Conservation (phyloP, 2,888 invertebrate genomes). For the Smittia sp. region DNA sequence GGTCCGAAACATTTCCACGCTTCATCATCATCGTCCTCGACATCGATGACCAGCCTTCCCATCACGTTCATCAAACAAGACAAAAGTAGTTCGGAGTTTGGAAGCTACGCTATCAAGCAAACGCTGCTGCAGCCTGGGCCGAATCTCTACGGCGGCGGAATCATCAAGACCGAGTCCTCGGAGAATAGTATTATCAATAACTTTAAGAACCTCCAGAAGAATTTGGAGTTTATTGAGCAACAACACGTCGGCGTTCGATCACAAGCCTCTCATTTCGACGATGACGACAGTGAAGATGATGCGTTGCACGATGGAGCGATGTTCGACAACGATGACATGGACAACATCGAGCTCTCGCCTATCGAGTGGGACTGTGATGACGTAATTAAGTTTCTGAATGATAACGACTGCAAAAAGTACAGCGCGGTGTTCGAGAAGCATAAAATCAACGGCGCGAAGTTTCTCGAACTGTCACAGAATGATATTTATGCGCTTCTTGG, state of each 20-base stretch:
- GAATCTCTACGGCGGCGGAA: background rate
- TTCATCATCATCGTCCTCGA: background rate
- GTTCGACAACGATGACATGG: slow-evolving; percentile 27
- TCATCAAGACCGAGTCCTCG: slow-evolving; percentile 13
- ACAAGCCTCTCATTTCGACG: background rate
- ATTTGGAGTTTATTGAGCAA: slow-evolving; percentile 34
- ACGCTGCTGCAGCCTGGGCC: background rate
- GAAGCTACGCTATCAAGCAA: slow-evolving; percentile 21
- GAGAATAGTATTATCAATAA: slow-evolving; percentile 37
- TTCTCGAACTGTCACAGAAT: slow-evolving; percentile 81
- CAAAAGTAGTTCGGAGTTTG: background rate
- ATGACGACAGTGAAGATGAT: slow-evolving; percentile 30
- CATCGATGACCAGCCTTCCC: slow-evolving; percentile 26
- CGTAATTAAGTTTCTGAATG: slow-evolving; percentile 84
- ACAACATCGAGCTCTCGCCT: slow-evolving; percentile 53
- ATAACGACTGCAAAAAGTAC: slow-evolving; percentile 78
- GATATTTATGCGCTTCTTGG: slow-evolving; percentile 85
- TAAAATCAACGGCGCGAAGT: slow-evolving; percentile 76
- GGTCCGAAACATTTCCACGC: slow-evolving; percentile 23
- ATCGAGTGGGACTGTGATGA: slow-evolving; percentile 79
- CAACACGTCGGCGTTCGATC: slow-evolving; percentile 2
- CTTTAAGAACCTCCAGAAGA: slow-evolving; percentile 33
- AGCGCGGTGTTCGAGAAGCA: slow-evolving; percentile 65
- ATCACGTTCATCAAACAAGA: slow-evolving; percentile 30
- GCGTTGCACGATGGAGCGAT: background rate